Evolutionary conservation across 2,113 vertebrate species (phyloP).

Genomic region (Xenus cinereus): DNA sequence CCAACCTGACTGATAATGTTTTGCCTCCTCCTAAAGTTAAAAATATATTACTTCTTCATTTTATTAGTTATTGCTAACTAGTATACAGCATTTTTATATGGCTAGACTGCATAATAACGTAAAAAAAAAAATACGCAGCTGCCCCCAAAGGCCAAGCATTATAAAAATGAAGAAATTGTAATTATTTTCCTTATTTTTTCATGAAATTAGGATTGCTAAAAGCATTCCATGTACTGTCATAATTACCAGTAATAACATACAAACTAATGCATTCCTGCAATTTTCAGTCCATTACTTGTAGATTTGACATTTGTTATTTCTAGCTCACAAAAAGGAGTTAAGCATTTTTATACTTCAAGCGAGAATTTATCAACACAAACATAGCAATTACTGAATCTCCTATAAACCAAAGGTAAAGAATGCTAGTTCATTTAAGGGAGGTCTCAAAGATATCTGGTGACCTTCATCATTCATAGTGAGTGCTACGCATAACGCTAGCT

Average conservation of each 20-base stretch:
- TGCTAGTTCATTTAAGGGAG: not conserved
- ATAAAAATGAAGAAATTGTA: slow-evolving; percentile 4
- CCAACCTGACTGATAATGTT: not conserved
- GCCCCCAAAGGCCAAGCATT: not conserved
- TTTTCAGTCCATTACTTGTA: slow-evolving; percentile 52
- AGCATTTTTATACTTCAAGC: not conserved
- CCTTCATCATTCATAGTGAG: not conserved
- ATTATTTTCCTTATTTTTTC: slow-evolving; percentile 32
- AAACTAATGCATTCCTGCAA: slow-evolving; percentile 54
- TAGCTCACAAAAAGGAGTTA: not conserved
- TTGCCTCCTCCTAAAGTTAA: not conserved
- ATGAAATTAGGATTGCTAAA: slow-evolving; percentile 44
- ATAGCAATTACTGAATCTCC: slow-evolving; percentile 22
- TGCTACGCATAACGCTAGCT: not conserved
- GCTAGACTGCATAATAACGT: not conserved
- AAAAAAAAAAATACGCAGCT: not conserved
- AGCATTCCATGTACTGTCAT: slow-evolving; percentile 26
- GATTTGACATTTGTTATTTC: slow-evolving; percentile 13
- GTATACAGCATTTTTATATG: not conserved
- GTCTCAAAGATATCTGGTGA: not conserved
- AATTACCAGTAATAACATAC: slow-evolving; percentile 53
- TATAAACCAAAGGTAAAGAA: slow-evolving; percentile 7
- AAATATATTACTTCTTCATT: not conserved
- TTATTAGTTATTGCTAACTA: not conserved
- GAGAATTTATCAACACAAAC: slow-evolving; percentile 2